A percentile compares a stretch with the other conserved stretches of the same genome.
phyloP scores from a whole-genome alignment of 2,888 invertebrate genomes.

The Chloromyia formosa region DNA sequence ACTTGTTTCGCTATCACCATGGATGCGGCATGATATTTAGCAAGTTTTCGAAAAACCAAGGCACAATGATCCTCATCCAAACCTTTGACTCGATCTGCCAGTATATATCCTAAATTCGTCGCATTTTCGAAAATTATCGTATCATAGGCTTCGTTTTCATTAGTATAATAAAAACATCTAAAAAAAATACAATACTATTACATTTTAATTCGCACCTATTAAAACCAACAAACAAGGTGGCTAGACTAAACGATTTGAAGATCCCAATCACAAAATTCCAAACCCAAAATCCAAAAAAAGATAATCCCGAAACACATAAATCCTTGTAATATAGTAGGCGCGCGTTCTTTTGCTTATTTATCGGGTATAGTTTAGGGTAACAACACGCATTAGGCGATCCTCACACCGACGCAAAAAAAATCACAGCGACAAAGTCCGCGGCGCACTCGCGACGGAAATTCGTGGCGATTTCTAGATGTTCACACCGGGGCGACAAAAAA shows the following conservation, averaged over 20 bases:
- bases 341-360: too few species aligned
- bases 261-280: not conserved
- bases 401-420: too few species aligned
- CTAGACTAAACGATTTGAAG: not conserved
- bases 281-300: too few species aligned
- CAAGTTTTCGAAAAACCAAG: constrained; percentile 66
- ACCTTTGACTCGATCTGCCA: constrained; percentile 65
- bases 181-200: not conserved
- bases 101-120: constrained; percentile 64
- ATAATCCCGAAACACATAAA: too few species aligned
- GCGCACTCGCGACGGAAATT: too few species aligned
- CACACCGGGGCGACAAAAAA: too few species aligned
- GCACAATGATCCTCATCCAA: constrained; percentile 66
- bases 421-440: too few species aligned
- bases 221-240: not conserved
- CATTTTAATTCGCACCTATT: not conserved
- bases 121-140: constrained; percentile 67
- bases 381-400: too few species aligned
- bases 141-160: constrained; percentile 42
- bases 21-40: constrained; percentile 68
- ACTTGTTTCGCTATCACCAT: constrained; percentile 66
- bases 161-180: constrained; percentile 17
- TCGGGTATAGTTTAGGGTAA: too few species aligned
- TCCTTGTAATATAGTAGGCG: too few species aligned
- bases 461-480: too few species aligned